Evolutionary conservation across 1,140 invertebrate species (phyloP).

Genomic region (Uloborus diversus): DNA sequence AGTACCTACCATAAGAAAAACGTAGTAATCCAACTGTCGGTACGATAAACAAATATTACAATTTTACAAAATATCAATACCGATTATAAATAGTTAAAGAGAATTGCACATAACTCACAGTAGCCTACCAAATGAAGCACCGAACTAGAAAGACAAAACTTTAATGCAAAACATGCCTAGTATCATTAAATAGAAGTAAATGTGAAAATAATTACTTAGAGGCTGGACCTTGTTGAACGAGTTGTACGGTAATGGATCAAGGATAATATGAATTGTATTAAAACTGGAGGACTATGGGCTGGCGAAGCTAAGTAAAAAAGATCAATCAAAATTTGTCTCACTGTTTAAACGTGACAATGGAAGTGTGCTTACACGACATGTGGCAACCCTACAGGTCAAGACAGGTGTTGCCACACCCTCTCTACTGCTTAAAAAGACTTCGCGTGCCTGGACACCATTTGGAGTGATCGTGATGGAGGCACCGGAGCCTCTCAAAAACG

Average conservation of each 20-base stretch:
- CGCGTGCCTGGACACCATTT: slow-evolving; percentile 42
- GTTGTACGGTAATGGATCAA: background rate
- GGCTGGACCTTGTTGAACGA: background rate
- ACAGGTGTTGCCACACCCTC: slow-evolving; percentile 41
- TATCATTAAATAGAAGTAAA: slow-evolving; percentile 49
- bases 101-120: too few species aligned
- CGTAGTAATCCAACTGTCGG: too few species aligned
- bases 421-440: background rate
- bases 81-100: too few species aligned
- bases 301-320: background rate
- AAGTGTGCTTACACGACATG: slow-evolving; percentile 36
- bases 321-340: slow-evolving; percentile 54
- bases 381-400: slow-evolving; percentile 27
- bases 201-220: slow-evolving; percentile 48
- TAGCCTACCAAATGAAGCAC: too few species aligned
- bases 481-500: background rate
- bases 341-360: slow-evolving; percentile 54
- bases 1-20: too few species aligned
- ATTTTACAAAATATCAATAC: too few species aligned
- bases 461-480: background rate
- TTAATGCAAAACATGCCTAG: too few species aligned
- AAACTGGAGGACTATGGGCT: background rate
- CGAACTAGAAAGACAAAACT: too few species aligned
- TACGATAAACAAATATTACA: too few species aligned
- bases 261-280: background rate